Evolutionary conservation across 1,140 invertebrate genomes (phyloP).

Genomic region (Papilio polyxenes): DNA sequence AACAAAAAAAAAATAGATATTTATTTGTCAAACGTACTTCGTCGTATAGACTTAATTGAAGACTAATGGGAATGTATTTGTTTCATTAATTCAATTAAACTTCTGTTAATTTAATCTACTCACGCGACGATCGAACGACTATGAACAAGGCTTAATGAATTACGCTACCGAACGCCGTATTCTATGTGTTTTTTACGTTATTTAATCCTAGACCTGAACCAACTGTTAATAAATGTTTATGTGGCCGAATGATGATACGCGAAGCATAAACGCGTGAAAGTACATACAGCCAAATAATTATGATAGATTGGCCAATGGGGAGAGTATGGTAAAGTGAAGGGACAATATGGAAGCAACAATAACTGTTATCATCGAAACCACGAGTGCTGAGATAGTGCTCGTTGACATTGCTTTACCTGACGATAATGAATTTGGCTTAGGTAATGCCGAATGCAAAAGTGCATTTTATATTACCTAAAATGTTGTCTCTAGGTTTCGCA

Average conservation of each 20-base stretch:
- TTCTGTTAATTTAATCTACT: constrained; percentile 9
- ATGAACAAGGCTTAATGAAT: not conserved
- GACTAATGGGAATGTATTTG: constrained; percentile 5
- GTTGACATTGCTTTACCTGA: constrained; percentile 16
- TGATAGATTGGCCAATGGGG: not conserved
- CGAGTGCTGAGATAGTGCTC: constrained; percentile 24
- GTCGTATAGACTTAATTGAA: constrained; percentile 1
- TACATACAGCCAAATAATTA: not conserved
- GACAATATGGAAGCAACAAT: constrained; percentile 31
- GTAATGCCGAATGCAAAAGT: constrained; percentile 11
- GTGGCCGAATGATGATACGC: not conserved
- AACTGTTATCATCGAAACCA: constrained; percentile 30
- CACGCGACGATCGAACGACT: constrained; percentile 1
- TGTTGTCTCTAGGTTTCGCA: not conserved
- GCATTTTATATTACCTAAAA: not conserved
- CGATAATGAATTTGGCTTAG: constrained; percentile 29
- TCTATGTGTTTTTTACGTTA: not conserved
- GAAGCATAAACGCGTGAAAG: not conserved
- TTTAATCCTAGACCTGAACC: not conserved
- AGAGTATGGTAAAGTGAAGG: not conserved
- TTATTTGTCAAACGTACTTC: not conserved
- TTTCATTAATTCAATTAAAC: constrained; percentile 4
- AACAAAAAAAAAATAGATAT: not conserved
- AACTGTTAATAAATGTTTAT: not conserved
- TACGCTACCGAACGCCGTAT: not conserved